Evolutionary conservation across 2,797 vertebrate species (phyloP), one percentile per base, ranked within the genome.

Genomic region (Fundulus diaphanus): DNA sequence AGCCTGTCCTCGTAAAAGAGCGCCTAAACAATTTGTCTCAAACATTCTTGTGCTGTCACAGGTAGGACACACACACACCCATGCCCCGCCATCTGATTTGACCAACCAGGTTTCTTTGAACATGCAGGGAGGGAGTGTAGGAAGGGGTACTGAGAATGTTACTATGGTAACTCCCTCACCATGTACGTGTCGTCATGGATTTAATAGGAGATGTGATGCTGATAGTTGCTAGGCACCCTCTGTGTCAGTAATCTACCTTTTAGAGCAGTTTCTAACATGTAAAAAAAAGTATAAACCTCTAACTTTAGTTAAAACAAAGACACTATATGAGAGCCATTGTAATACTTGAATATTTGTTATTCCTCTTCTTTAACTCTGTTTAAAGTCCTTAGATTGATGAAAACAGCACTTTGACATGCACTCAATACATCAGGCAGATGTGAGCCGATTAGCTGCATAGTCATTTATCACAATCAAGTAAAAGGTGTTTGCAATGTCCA

Each of bases 101-200:
- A 91, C 86, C 65, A 79, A 83, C 80, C 73, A 73, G 69, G 77
- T 89, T 89, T 76, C 68, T 66, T n/a, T 40, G 83, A 85, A 82
- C 76, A 81, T 72, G 69, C 77, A 80, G 79, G 56, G 89, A 85
- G 87, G 86, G 85, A 88, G 82, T 84, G 91, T 83, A 86, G 82
- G 86, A 84, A 83, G 84, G 79, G 84, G 86, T 87, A 90, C 90
- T 80, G 83, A 93, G 88, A 78, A 83, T 68, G 94, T 96, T 95
- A 84, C 94, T 93, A 96, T 95, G 94, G 95, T 90, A 95, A 96
- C 95, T 78, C 37, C 90, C 87, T 91, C 90, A 82, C 92, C 86
- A 87, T 89, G n/a, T 59, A 56, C 20, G 87, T 93, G 88, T 88
- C 82, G 83, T 90, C 88, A 89, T 88, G 90, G 87, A 89, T 88